These are phyloP conservation scores for Chaetoderma sp. DNA, from an alignment of 2,888 invertebrate genomes.

Conservation along the genomic window DNA sequence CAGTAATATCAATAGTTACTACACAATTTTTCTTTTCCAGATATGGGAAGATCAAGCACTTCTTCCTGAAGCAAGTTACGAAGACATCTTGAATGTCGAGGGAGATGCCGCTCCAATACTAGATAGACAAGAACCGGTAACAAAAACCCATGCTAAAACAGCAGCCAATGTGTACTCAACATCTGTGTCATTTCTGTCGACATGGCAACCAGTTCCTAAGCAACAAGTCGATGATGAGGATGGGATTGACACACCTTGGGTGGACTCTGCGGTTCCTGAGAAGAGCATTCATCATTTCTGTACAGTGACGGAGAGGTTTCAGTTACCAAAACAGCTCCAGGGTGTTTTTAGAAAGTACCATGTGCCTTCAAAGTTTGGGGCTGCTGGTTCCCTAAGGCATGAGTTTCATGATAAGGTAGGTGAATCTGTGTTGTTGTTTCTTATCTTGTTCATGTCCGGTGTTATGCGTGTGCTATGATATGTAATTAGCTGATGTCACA, in stretches of 20 bases:
- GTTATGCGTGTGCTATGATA: too few relatives aligned
- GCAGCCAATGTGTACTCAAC: conserved; percentile 36
- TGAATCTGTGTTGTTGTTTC: too few relatives aligned
- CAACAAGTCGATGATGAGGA: conserved; percentile 29
- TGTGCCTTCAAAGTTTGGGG: conserved; percentile 54
- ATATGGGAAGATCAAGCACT: conserved; percentile 58
- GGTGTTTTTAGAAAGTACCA: conserved; percentile 62
- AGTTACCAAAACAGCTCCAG: conserved; percentile 56
- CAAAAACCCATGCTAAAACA: conserved; percentile 7
- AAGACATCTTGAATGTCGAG: conserved; percentile 58
- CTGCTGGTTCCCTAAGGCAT: too few relatives aligned
- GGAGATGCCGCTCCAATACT: conserved; percentile 48
- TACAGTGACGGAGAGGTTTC: conserved; percentile 54
- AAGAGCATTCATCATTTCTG: conserved; percentile 66
- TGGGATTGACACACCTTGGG: conserved; percentile 7
- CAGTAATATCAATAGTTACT: too few relatives aligned
- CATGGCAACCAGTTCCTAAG: conserved; percentile 51
- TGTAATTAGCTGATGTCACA: too few relatives aligned
- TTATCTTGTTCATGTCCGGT: too few relatives aligned
- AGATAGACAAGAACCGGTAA: conserved; percentile 28
- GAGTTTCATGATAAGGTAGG: neutral
- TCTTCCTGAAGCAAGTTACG: conserved; percentile 53
- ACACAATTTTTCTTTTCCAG: conserved; percentile 35
- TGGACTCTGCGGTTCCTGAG: conserved; percentile 24
- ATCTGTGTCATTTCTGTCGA: conserved; percentile 55